Percentiles rank a stretch among this genome's conserved stretches.
These are phyloP conservation scores for Pissodes strobi DNA, from an alignment of 1,140 invertebrate genomes.

Conservation along the genomic window DNA sequence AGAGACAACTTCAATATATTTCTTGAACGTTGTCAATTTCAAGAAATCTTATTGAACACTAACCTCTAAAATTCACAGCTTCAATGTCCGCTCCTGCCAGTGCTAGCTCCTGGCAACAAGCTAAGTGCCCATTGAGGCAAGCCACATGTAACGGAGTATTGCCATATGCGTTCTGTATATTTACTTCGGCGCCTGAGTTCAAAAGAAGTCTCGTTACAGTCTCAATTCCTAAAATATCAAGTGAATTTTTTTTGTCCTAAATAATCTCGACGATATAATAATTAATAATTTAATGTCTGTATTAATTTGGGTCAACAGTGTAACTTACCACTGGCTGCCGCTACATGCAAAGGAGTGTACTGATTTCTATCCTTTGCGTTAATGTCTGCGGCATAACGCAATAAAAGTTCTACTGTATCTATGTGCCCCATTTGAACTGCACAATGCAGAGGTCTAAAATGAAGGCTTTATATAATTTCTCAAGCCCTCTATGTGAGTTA, in stretches of 20 bases:
- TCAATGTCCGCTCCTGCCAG: constrained; percentile 57
- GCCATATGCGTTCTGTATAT: constrained; percentile 64
- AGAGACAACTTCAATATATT: no score
- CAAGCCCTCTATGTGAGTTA: no score
- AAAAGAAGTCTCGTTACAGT: constrained; percentile 57
- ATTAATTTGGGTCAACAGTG: no score
- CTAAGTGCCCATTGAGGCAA: constrained; percentile 65
- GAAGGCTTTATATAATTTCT: constrained; percentile 1
- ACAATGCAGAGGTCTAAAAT: constrained; percentile 86
- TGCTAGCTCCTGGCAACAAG: constrained; percentile 60
- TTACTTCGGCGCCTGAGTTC: constrained; percentile 61
- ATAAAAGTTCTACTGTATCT: constrained; percentile 88
- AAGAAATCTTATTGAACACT: no score
- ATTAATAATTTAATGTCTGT: not conserved
- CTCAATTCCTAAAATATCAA: constrained; percentile 53
- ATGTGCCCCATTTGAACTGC: constrained; percentile 92
- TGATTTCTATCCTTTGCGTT: constrained; percentile 62
- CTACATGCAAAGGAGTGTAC: constrained; percentile 67
- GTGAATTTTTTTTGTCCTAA: no score
- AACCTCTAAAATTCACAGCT: constrained; percentile 54
- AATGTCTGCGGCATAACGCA: constrained; percentile 85
- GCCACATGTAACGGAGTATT: constrained; percentile 69
- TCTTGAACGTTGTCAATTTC: no score
- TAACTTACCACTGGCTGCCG: constrained; percentile 62
- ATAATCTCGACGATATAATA: no score